Evolutionary conservation across 2,888 invertebrate genomes (phyloP).

Genomic region (Galerucella pusilla): DNA sequence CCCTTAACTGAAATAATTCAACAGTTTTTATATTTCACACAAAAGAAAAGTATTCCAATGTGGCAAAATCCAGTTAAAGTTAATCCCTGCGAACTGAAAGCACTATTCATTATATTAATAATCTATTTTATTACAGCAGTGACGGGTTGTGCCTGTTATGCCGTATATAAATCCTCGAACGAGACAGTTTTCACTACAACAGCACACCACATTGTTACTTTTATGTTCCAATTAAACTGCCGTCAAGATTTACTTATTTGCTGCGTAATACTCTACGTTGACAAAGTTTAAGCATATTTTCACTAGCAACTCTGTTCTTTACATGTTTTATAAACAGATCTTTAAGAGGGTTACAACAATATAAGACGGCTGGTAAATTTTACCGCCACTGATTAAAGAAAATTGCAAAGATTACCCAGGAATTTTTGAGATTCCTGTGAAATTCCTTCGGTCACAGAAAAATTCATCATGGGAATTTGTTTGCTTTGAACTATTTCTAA

Average conservation of each 20-base stretch:
- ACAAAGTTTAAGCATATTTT: neutral
- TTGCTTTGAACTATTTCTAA: too few relatives aligned
- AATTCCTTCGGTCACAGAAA: too few relatives aligned
- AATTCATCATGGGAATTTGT: too few relatives aligned
- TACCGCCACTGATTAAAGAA: too few relatives aligned
- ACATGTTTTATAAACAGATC: neutral
- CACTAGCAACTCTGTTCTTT: neutral
- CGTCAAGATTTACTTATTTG: conserved; percentile 10
- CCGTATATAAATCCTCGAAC: conserved; percentile 2
- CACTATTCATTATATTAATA: conserved; percentile 15
- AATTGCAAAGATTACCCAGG: too few relatives aligned
- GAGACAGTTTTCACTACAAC: conserved; percentile 7
- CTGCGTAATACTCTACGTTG: neutral
- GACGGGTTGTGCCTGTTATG: conserved; percentile 16
- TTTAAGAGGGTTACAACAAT: neutral
- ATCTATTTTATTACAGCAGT: conserved; percentile 4
- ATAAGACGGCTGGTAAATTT: too few relatives aligned
- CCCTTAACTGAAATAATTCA: neutral
- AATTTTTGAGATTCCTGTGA: too few relatives aligned
- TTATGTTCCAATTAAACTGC: conserved; percentile 12
- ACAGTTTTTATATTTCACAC: neutral
- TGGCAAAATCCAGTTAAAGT: neutral
- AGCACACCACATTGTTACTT: conserved; percentile 17
- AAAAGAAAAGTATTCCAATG: neutral
- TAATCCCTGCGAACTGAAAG: neutral